phyloP scores from a whole-genome alignment of 2,888 invertebrate species.

The Matsumyia berberina region DNA sequence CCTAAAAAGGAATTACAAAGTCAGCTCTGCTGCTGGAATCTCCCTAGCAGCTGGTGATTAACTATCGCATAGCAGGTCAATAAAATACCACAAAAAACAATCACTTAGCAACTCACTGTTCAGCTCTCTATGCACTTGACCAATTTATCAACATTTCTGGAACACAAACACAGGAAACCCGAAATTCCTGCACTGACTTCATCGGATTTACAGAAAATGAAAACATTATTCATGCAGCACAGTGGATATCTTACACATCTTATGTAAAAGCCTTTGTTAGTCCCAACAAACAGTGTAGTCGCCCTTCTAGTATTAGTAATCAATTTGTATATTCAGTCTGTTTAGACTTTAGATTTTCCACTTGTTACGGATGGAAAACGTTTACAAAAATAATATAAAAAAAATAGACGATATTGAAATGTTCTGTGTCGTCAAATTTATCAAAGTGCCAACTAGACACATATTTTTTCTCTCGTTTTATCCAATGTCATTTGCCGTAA shows the following conservation, averaged over 20 bases:
- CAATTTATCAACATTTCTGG: slow-evolving; percentile 30
- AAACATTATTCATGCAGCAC: slow-evolving; percentile 42
- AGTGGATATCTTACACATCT: slow-evolving; percentile 70
- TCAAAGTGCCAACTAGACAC: slow-evolving; percentile 79
- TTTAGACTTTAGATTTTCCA: slow-evolving; percentile 43
- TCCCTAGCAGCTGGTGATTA: slow-evolving; percentile 43
- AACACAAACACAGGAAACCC: background rate
- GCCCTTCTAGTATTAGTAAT: background rate
- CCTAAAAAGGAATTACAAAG: background rate
- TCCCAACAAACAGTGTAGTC: slow-evolving; percentile 47
- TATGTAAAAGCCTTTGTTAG: slow-evolving; percentile 62
- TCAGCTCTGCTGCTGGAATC: slow-evolving; percentile 2
- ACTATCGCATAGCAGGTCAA: background rate
- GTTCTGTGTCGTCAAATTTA: slow-evolving; percentile 68
- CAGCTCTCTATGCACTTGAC: slow-evolving; percentile 25
- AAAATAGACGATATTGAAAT: slow-evolving; percentile 54
- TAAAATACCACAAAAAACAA: background rate
- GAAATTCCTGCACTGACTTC: slow-evolving; percentile 47
- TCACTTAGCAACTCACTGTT: slow-evolving; percentile 18
- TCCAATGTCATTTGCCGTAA: slow-evolving; percentile 66
- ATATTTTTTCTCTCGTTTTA: slow-evolving; percentile 75
- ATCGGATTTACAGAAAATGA: slow-evolving; percentile 35
- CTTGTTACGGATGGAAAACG: slow-evolving; percentile 60
- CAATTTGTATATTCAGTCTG: slow-evolving; percentile 14
- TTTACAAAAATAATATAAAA: slow-evolving; percentile 43